A percentile compares a stretch with the other conserved stretches of the same genome.
Evolutionary conservation across 2,797 vertebrate species (phyloP).

Genomic region (Eupleurogrammus muticus): DNA sequence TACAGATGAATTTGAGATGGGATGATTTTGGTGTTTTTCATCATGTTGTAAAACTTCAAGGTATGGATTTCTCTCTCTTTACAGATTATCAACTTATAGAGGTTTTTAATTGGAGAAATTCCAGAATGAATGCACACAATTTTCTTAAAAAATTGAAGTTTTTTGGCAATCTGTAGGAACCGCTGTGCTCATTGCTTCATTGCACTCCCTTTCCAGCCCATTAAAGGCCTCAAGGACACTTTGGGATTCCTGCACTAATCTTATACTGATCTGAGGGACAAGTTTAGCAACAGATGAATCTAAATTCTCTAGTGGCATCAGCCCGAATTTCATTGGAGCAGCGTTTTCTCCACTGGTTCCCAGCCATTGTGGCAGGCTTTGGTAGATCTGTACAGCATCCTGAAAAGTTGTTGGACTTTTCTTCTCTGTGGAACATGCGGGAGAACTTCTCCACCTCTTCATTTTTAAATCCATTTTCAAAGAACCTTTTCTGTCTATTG

Average conservation of each 20-base stretch:
- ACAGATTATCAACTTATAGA: background rate
- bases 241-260: conserved; percentile 48
- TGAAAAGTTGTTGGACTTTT: conserved; percentile 42
- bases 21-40: too few relatives aligned
- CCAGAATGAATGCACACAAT: conserved; percentile 39
- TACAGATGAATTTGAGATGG: too few relatives aligned
- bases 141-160: conserved; percentile 48
- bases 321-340: conserved; percentile 70
- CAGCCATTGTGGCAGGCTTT: conserved; percentile 58
- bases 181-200: conserved; percentile 39
- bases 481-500: conserved; percentile 37
- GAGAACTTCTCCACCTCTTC: conserved; percentile 57
- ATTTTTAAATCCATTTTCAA: conserved; percentile 46
- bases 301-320: conserved; percentile 68
- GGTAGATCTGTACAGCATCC: conserved; percentile 62
- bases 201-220: conserved; percentile 52
- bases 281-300: conserved; percentile 57
- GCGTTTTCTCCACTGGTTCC: conserved; percentile 54
- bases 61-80: too few relatives aligned
- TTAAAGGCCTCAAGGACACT: conserved; percentile 59
- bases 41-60: too few relatives aligned
- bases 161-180: conserved; percentile 47
- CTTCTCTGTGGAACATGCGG: conserved; percentile 67
- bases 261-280: conserved; percentile 65
- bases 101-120: too few relatives aligned